A percentile compares a stretch with the other conserved stretches of the same genome.
Conservation (phyloP, 2,888 invertebrate species). For the Acanthosepion lycidas region DNA sequence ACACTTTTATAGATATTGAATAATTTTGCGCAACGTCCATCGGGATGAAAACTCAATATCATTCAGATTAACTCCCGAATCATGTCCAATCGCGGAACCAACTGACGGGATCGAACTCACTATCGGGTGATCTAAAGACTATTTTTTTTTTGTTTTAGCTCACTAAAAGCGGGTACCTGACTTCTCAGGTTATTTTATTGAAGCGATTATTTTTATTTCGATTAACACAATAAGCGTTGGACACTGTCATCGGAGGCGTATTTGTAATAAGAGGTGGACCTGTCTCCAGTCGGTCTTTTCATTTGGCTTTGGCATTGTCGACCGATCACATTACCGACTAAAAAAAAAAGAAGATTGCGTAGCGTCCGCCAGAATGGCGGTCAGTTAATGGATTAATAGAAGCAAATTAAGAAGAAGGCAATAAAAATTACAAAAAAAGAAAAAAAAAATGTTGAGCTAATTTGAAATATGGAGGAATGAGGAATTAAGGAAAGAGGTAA, state of each 20-base stretch:
- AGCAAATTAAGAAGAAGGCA: neutral
- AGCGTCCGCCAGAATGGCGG: neutral
- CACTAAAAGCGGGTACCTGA: neutral
- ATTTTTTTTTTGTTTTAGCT: neutral
- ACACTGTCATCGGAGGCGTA: conserved; percentile 6
- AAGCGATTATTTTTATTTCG: neutral
- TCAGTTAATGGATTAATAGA: neutral
- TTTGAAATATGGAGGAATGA: neutral
- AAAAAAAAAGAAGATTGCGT: neutral
- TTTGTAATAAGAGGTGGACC: neutral
- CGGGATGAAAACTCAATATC: too few species aligned
- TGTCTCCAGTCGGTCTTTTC: neutral
- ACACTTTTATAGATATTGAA: too few species aligned
- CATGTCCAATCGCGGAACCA: too few species aligned
- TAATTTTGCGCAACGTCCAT: too few species aligned
- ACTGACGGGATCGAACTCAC: neutral
- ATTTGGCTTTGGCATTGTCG: neutral
- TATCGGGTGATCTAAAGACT: too few species aligned
- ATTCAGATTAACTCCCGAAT: too few species aligned
- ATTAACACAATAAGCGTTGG: neutral
- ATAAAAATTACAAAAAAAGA: neutral
- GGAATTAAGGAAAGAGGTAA: neutral
- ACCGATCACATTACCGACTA: neutral
- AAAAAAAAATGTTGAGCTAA: neutral
- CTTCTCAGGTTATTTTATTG: neutral